phyloP scores from a whole-genome alignment of 2,888 invertebrate species.

The Drosophila maculinotata region DNA sequence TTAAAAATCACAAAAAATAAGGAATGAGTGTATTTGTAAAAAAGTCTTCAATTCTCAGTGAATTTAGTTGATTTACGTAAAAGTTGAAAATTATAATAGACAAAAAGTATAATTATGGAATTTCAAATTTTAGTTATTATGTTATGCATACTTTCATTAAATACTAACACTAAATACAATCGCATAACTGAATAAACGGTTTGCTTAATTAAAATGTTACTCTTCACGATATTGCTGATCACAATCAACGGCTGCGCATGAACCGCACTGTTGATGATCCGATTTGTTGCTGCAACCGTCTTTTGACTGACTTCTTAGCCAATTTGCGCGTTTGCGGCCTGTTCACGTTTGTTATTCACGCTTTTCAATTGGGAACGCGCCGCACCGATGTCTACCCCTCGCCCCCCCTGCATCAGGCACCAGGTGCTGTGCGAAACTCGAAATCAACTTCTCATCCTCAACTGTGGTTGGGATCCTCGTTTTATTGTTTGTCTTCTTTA shows the following conservation, averaged over 20 bases:
- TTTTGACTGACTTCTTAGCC: slow-evolving; percentile 68
- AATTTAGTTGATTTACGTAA: no score
- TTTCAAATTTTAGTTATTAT: no score
- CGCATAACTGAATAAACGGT: no score
- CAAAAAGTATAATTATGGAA: no score
- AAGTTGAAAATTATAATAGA: no score
- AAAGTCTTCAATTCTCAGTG: no score
- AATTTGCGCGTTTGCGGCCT: slow-evolving; percentile 69
- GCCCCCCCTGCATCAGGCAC: neutral
- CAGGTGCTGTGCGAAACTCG: slow-evolving; percentile 24
- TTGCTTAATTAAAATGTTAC: no score
- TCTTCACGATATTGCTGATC: slow-evolving; percentile 3
- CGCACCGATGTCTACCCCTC: slow-evolving; percentile 60
- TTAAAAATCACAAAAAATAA: no score
- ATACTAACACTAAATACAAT: no score
- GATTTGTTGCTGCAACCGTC: slow-evolving; percentile 33
- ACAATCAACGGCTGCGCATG: slow-evolving; percentile 19
- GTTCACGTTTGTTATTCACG: slow-evolving; percentile 80
- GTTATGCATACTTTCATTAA: no score
- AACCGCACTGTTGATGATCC: slow-evolving; percentile 24
- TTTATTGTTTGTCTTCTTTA: slow-evolving; percentile 83
- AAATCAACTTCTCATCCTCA: slow-evolving; percentile 35
- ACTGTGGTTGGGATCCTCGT: slow-evolving; percentile 61
- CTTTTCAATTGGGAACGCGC: slow-evolving; percentile 78
- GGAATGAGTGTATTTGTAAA: no score